Evolutionary conservation across 2,797 vertebrate species (phyloP).

Genomic region (Macropus fuliginosus): DNA sequence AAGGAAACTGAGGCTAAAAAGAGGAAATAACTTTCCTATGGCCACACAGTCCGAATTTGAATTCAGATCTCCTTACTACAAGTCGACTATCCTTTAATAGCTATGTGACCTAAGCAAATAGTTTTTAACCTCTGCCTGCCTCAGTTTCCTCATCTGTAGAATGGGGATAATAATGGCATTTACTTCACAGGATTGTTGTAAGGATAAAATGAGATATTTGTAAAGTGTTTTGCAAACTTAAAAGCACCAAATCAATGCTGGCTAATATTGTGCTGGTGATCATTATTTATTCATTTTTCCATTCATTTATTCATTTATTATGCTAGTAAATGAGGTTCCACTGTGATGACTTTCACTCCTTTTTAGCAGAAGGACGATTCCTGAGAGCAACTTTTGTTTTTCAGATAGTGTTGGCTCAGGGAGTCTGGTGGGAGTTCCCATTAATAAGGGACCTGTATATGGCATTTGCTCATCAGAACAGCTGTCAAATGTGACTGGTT

Average conservation of each 20-base stretch:
- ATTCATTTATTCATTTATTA: neutral
- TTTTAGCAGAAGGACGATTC: neutral
- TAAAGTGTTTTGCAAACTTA: neutral
- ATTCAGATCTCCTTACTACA: neutral
- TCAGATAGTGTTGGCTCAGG: neutral
- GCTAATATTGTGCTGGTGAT: neutral
- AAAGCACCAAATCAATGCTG: neutral
- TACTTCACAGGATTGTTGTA: neutral
- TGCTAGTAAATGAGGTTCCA: neutral
- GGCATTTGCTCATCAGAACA: neutral
- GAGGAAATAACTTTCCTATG: neutral
- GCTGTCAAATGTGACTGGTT: neutral
- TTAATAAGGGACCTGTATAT: neutral
- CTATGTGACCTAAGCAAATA: neutral
- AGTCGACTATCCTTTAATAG: neutral
- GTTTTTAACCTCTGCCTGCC: no score
- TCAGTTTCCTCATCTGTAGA: constrained; percentile 10
- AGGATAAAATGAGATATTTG: neutral
- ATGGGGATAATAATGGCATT: neutral
- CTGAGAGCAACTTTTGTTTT: neutral
- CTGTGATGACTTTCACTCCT: neutral
- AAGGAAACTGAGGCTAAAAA: neutral
- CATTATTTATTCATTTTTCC: neutral
- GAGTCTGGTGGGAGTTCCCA: neutral
- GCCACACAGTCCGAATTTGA: neutral